These are phyloP conservation scores for Lithophane ornitopus DNA, from an alignment of 2,888 invertebrate genomes.

Conservation along the genomic window DNA sequence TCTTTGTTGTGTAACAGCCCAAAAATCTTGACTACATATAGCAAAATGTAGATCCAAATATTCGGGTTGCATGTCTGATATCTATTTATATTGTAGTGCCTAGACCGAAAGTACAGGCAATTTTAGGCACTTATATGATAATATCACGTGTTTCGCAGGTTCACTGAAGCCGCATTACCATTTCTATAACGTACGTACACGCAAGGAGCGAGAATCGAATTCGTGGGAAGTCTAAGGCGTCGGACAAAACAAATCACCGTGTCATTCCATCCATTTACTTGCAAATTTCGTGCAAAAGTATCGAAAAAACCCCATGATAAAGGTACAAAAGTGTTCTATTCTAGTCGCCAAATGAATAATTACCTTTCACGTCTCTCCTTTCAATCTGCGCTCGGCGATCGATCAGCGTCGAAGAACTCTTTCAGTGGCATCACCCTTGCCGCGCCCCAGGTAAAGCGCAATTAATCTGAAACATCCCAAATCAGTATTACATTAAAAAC, in stretches of 20 bases:
- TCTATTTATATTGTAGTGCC: conserved; percentile 60
- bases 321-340: conserved; percentile 91
- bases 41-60: conserved; percentile 22
- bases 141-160: conserved; percentile 61
- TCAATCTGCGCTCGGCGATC: conserved; percentile 89
- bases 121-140: conserved; percentile 66
- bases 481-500: conserved; percentile 91
- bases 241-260: conserved; percentile 87
- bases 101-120: conserved; percentile 59
- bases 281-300: conserved; percentile 90
- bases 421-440: conserved; percentile 89
- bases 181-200: conserved; percentile 69
- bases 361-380: conserved; percentile 90
- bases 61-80: conserved; percentile 65
- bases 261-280: conserved; percentile 89
- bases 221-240: conserved; percentile 85
- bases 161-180: conserved; percentile 67
- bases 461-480: conserved; percentile 91
- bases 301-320: conserved; percentile 88
- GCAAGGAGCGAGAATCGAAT: conserved; percentile 76
- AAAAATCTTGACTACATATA: conserved; percentile 22
- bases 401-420: conserved; percentile 90
- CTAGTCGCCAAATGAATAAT: conserved; percentile 91
- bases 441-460: conserved; percentile 89
- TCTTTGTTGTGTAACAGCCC: conserved; percentile 19